Evolutionary conservation across 2,888 invertebrate species (phyloP).

Genomic region (Caenorhabditis sp.): DNA sequence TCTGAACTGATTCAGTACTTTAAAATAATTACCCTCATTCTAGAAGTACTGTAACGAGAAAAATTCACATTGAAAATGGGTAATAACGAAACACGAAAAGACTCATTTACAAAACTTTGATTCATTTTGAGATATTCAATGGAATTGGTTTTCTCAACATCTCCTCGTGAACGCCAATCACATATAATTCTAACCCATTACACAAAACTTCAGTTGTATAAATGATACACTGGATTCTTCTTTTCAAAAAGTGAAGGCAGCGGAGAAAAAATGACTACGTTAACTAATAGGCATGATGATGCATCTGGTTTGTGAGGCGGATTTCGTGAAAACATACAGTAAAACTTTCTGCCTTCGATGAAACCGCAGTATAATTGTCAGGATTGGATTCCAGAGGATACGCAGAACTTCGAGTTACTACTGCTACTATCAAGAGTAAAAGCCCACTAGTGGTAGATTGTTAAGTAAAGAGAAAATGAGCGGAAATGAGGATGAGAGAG

Average conservation of each 20-base stretch:
- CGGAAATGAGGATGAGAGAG: conserved; percentile 24
- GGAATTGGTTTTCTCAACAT: background rate
- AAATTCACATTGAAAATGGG: background rate
- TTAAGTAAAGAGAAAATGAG: conserved; percentile 46
- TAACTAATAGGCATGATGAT: conserved; percentile 29
- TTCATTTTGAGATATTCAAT: background rate
- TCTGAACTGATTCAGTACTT: too few relatives aligned
- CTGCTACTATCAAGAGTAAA: conserved; percentile 8
- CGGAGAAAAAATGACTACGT: conserved; percentile 18
- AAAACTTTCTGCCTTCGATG: conserved; percentile 13
- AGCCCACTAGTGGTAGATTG: conserved; percentile 13
- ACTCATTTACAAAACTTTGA: background rate
- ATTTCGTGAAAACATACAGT: conserved; percentile 20
- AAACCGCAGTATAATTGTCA: conserved; percentile 29
- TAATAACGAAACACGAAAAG: background rate
- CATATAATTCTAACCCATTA: conserved; percentile 11
- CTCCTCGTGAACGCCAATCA: background rate
- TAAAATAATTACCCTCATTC: too few relatives aligned
- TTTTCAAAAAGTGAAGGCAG: background rate
- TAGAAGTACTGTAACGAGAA: too few relatives aligned
- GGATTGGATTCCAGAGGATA: background rate
- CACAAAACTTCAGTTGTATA: conserved; percentile 10
- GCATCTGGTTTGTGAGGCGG: conserved; percentile 17
- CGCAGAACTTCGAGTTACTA: background rate
- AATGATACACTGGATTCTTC: conserved; percentile 31